Evolutionary conservation across 64 coral and sea anemone species (phyloP).

Genomic region (Dendrophyllia cribrosa): DNA sequence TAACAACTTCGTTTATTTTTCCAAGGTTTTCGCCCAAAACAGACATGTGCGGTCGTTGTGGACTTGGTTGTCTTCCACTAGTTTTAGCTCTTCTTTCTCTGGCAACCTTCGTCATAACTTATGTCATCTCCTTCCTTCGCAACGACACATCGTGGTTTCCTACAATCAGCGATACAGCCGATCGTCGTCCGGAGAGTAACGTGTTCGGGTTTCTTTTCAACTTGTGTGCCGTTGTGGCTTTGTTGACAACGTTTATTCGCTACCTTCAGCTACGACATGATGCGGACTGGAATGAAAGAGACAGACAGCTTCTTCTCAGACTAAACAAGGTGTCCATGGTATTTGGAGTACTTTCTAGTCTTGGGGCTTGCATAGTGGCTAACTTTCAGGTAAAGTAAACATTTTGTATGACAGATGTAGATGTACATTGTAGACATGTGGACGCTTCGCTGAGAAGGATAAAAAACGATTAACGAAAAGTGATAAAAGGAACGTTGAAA

Average conservation of each 20-base stretch:
- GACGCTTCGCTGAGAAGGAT: no score
- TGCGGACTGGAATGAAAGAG: conserved; percentile 89
- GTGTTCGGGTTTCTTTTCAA: conserved; percentile 91
- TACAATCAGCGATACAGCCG: conserved; percentile 50
- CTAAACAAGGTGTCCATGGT: conserved; percentile 74
- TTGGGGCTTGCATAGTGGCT: conserved; percentile 80
- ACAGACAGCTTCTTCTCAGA: conserved; percentile 51
- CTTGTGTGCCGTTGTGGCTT: conserved; percentile 65
- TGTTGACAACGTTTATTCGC: conserved; percentile 71
- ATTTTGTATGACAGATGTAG: not conserved
- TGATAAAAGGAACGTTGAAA: no score
- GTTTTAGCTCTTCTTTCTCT: conserved; percentile 48
- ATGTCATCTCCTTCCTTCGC: conserved; percentile 41
- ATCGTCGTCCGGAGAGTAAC: conserved; percentile 82
- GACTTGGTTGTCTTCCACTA: conserved; percentile 64
- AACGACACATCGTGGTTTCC: conserved; percentile 84
- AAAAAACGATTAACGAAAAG: no score
- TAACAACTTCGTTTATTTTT: not conserved
- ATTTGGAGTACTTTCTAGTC: conserved; percentile 47
- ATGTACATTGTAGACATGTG: no score
- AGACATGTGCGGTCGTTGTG: conserved; percentile 66
- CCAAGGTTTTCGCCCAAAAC: not conserved
- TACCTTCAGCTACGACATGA: conserved; percentile 92
- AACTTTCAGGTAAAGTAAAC: conserved; percentile 86
- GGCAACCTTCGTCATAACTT: conserved; percentile 68